Percentiles rank a stretch among this genome's conserved stretches.
These are phyloP conservation scores for Anabacerthia variegaticeps DNA, from an alignment of 2,797 vertebrate species.

Conservation along the genomic window DNA sequence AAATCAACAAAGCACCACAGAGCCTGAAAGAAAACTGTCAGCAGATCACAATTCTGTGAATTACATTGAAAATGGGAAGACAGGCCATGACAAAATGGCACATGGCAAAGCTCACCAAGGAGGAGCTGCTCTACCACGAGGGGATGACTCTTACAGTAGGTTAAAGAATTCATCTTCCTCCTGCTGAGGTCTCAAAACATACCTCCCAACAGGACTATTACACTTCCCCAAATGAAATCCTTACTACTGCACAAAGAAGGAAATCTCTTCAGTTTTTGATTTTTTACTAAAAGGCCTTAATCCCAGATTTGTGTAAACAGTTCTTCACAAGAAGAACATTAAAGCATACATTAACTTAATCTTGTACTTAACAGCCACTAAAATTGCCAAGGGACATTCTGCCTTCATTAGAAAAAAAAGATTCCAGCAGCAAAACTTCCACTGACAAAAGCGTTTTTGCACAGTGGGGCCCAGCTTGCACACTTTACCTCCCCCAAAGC, in stretches of 20 bases:
- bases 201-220: not conserved
- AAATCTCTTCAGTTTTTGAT: not conserved
- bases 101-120: not conserved
- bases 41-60: not conserved
- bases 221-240: not conserved
- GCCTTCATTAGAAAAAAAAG: not conserved
- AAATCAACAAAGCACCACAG: not conserved
- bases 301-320: not conserved
- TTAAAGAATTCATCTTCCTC: not conserved
- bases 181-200: not conserved
- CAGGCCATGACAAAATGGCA: not conserved
- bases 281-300: not conserved
- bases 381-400: not conserved
- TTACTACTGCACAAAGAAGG: not conserved
- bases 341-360: not conserved
- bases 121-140: not conserved
- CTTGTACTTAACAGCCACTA: not conserved
- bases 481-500: not conserved
- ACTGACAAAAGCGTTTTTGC: accelerated
- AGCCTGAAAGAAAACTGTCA: not conserved
- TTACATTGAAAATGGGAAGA: not conserved
- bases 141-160: not conserved
- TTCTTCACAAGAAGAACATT: not conserved
- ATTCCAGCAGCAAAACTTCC: not conserved
- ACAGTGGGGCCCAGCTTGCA: not conserved